Conservation (phyloP, 2,113 vertebrate species). For the Riparia riparia region DNA sequence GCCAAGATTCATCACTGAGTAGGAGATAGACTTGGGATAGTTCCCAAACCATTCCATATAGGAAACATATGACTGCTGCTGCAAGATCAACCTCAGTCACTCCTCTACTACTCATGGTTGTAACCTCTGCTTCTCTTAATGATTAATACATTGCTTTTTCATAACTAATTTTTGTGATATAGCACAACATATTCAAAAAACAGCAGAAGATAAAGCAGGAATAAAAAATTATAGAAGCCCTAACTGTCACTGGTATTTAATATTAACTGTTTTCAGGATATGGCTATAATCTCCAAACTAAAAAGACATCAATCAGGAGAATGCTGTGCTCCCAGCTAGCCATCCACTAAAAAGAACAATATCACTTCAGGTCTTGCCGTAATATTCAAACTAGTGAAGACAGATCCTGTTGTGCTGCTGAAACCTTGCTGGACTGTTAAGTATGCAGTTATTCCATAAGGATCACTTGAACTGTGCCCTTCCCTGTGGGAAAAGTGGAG, state of each 20-base stretch:
- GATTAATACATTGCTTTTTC: not conserved
- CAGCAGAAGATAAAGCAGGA: not conserved
- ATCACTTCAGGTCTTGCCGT: not conserved
- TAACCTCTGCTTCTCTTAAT: not conserved
- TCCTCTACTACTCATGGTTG: not conserved
- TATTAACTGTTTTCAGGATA: not conserved
- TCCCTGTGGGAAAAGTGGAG: not conserved
- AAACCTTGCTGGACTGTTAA: not conserved
- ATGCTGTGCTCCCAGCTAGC: not conserved
- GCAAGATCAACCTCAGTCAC: not conserved
- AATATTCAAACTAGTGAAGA: not conserved
- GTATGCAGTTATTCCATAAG: not conserved
- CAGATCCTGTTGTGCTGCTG: not conserved
- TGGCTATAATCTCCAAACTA: not conserved
- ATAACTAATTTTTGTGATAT: not conserved
- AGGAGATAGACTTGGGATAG: not conserved
- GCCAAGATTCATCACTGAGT: not conserved
- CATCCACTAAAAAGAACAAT: fast-evolving
- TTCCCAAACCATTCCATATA: fast-evolving
- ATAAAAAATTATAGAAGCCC: not conserved
- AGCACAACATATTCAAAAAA: not conserved
- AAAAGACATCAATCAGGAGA: not conserved
- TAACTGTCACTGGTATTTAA: not conserved
- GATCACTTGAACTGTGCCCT: not conserved
- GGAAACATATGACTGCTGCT: not conserved